Evolutionary conservation across 2,113 vertebrate genomes (phyloP).

Genomic region (Colaptes auratus): DNA sequence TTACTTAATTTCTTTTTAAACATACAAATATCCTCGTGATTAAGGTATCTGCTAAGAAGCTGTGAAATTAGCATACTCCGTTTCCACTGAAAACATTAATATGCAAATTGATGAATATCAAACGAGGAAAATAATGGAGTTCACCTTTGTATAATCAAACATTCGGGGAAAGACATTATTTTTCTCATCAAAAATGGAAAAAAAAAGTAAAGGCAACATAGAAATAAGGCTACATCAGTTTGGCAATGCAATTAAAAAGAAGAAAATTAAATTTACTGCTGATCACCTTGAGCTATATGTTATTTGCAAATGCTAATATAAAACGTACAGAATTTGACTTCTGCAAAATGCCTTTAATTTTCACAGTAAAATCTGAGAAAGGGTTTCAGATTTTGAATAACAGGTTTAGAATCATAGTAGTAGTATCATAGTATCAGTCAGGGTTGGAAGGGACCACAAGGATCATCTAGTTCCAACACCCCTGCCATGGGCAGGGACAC

Average conservation of each 20-base stretch:
- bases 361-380: not conserved
- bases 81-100: slow-evolving; percentile 46
- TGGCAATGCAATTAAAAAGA: not conserved
- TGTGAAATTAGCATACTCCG: slow-evolving; percentile 59
- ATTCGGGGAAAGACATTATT: slow-evolving; percentile 4
- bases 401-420: too few species aligned
- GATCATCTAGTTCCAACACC: too few species aligned
- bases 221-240: not conserved
- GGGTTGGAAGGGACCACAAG: too few species aligned
- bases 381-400: not conserved
- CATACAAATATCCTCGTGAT: slow-evolving; percentile 49
- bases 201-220: not conserved
- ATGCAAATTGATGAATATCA: slow-evolving; percentile 60
- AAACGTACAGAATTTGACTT: not conserved
- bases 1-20: slow-evolving; percentile 19
- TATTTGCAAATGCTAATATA: not conserved
- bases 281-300: not conserved
- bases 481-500: too few species aligned
- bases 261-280: not conserved
- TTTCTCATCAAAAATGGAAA: slow-evolving; percentile 6
- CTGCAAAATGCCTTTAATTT: not conserved
- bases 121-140: slow-evolving; percentile 37
- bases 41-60: slow-evolving; percentile 45
- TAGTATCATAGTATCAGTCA: too few species aligned
- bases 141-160: slow-evolving; percentile 62